A percentile compares a stretch with the other conserved stretches of the same genome.
phyloP scores from a whole-genome alignment of 2,888 invertebrate genomes.

The Eupeodes latifasciatus region DNA sequence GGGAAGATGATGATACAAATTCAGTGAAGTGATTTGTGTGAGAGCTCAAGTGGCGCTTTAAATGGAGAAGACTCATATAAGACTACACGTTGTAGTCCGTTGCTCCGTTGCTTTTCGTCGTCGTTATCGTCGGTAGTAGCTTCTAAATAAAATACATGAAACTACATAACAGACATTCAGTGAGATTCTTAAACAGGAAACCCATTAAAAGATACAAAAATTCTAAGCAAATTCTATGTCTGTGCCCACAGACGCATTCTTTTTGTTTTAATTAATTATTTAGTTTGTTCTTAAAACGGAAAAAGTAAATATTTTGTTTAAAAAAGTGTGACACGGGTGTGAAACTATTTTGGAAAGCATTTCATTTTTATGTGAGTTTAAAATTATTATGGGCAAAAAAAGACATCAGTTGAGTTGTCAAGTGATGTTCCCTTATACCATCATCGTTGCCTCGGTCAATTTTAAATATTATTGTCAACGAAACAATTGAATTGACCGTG shows the following conservation, averaged over 20 bases:
- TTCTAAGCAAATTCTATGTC: not conserved
- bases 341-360: not conserved
- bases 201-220: conserved; percentile 57
- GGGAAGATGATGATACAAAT: conserved; percentile 34
- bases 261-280: conserved; percentile 59
- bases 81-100: conserved; percentile 41
- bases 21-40: conserved; percentile 52
- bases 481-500: conserved; percentile 74
- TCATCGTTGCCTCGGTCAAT: conserved; percentile 1
- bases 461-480: conserved; percentile 53
- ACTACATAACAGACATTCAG: conserved; percentile 24
- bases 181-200: conserved; percentile 67
- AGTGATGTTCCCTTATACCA: conserved; percentile 9
- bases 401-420: conserved; percentile 7
- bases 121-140: no score
- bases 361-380: not conserved
- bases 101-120: not conserved
- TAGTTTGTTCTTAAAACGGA: not conserved
- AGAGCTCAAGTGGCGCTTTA: conserved; percentile 70
- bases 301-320: not conserved
- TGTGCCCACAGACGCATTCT: conserved; percentile 33
- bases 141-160: not conserved
- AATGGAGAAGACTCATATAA: conserved; percentile 44
- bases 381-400: not conserved
- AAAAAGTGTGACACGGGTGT: conserved; percentile 18